Base-by-base conservation (phyloP, 2,797 vertebrate genomes). In the Pampus argenteus region DNA sequence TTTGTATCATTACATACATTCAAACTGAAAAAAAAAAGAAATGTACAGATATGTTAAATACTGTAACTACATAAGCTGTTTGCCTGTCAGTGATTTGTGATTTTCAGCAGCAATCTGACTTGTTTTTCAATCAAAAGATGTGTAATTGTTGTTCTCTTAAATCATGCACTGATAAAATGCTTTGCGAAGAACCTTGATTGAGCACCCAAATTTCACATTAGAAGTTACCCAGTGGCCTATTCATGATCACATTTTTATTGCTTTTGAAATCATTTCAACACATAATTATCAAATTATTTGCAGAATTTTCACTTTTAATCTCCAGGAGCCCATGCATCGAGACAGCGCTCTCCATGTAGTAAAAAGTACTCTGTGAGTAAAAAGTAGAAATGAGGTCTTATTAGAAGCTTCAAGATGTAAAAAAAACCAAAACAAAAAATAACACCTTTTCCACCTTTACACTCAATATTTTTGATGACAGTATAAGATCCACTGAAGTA, bases 1-100 rank as follows among this genome's bases (percentile, higher is more conserved):
- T 82, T 76, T 81, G 67, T 72, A 70, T 76, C 69, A 79, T 91
- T 81, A 87, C 81, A 90, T 85, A 90, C 83, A 92, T 88, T 79
- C 84, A 89, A 84, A 89, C 73, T 73, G 80, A 71, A 85, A 31
- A 72, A 60, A 55, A 45, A 63, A 61, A 82, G 72, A 89, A 87
- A 92, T 82, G 65, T 67, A 87, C 88, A 93, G 82, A 92, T 88
- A 89, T 91, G 87, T 90, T 78, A 84, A 74, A n/a, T n/a, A n/a
- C n/a, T n/a, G 76, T 81, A 86, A 84, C 79, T 76, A 88, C 74
- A 89, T 69, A 87, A 89, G 74, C 83, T 81, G 80, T 82, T 88
- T 85, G 86, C 85, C 91, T 85, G 74, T 79, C 74, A 78, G 77
- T 84, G 64, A 77, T 74, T 77, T 56, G 70, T 75, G 61, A 82